These are phyloP conservation scores for Zaprionus ghesquierei DNA, from an alignment of 1,140 invertebrate genomes.

Conservation along the genomic window DNA sequence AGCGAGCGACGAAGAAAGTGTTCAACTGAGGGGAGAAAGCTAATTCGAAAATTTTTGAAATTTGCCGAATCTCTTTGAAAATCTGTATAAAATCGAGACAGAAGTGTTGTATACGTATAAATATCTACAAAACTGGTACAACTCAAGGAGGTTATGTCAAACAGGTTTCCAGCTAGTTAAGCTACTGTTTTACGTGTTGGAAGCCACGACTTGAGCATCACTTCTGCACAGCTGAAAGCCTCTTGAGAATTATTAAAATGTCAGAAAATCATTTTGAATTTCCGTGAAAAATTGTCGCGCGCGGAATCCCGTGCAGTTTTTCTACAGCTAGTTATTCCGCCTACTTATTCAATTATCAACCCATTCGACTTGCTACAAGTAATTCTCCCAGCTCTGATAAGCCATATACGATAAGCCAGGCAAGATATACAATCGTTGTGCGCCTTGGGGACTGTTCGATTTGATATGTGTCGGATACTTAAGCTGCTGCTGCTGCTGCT, in stretches of 20 bases:
- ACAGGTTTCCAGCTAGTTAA: neutral
- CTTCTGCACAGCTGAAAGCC: neutral
- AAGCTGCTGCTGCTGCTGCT: constrained; percentile 33
- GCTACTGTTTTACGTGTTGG: neutral
- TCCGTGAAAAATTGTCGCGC: neutral
- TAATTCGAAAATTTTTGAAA: neutral
- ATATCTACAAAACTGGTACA: neutral
- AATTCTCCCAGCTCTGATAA: constrained; percentile 53
- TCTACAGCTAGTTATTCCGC: neutral
- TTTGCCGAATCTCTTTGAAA: neutral
- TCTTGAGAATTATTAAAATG: neutral
- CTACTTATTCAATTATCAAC: constrained; percentile 32
- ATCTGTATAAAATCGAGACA: neutral
- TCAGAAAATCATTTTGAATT: neutral
- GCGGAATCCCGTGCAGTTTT: neutral
- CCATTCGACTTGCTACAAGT: constrained; percentile 11
- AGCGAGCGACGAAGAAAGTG: neutral
- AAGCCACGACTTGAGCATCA: neutral
- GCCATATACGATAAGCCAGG: constrained; percentile 57
- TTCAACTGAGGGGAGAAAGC: neutral
- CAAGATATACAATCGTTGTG: constrained; percentile 60
- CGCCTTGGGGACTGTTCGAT: constrained; percentile 51
- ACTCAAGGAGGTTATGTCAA: neutral
- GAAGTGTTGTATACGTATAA: neutral
- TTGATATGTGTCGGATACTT: constrained; percentile 63